Conservation (phyloP, 2,888 invertebrate genomes). For the Drosophila neonasuta region DNA sequence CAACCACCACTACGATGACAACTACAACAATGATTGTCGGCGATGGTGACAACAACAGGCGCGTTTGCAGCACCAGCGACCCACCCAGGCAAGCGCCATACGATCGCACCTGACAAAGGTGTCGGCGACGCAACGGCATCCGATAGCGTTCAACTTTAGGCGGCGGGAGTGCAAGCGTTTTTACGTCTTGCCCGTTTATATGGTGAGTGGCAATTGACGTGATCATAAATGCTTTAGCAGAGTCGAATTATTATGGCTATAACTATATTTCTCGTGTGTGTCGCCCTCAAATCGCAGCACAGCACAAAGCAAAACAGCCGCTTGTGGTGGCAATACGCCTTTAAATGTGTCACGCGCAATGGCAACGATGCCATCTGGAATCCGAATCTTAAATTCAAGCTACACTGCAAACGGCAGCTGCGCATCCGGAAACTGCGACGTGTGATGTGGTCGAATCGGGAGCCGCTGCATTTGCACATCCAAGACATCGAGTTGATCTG, state of each 20-base stretch:
- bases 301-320: conserved; percentile 68
- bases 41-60: conserved; percentile 46
- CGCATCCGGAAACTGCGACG: conserved; percentile 60
- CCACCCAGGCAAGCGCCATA: conserved; percentile 78
- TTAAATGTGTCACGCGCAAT: conserved; percentile 63
- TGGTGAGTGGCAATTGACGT: conserved; percentile 60
- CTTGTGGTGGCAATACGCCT: conserved; percentile 74
- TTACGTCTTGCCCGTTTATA: conserved; percentile 72
- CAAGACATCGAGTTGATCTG: conserved; percentile 66
- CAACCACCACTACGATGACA: conserved; percentile 4
- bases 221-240: conserved; percentile 37
- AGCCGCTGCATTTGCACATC: conserved; percentile 64
- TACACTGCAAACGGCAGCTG: conserved; percentile 68
- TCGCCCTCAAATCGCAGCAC: conserved; percentile 42
- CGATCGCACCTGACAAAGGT: conserved; percentile 75
- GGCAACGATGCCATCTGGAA: conserved; percentile 50
- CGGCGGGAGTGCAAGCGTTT: conserved; percentile 72
- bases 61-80: conserved; percentile 65
- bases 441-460: conserved; percentile 52
- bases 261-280: conserved; percentile 5
- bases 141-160: conserved; percentile 73
- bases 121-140: conserved; percentile 65
- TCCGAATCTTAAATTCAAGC: conserved; percentile 66
- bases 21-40: conserved; percentile 2
- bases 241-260: conserved; percentile 36